Evolutionary conservation across 2,113 vertebrate species (phyloP).

Genomic region (Catharus fuscescens): DNA sequence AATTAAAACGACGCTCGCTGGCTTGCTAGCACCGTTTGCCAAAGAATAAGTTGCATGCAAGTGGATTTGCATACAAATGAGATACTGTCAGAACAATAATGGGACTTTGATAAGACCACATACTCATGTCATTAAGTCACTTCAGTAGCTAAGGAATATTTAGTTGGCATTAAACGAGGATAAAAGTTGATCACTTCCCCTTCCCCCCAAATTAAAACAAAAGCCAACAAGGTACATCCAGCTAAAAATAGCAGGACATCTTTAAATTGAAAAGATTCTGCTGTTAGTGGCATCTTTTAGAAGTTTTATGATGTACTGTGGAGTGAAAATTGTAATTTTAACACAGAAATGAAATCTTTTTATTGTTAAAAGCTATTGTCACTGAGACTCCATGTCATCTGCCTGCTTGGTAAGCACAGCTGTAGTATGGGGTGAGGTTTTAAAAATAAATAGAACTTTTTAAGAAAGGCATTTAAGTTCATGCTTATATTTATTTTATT

Average conservation of each 20-base stretch:
- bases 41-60: constrained; percentile 69
- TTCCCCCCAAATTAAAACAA: constrained; percentile 40
- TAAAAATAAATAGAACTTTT: background rate
- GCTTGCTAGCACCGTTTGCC: constrained; percentile 64
- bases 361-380: background rate
- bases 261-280: background rate
- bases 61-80: constrained; percentile 83
- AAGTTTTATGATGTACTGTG: background rate
- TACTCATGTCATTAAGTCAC: constrained; percentile 67
- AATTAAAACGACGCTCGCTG: constrained; percentile 64
- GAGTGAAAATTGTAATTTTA: background rate
- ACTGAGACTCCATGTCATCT: background rate
- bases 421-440: background rate
- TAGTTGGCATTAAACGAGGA: constrained; percentile 38
- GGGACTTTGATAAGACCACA: constrained; percentile 72
- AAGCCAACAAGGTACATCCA: background rate
- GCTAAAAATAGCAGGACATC: background rate
- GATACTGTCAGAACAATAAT: constrained; percentile 68
- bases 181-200: constrained; percentile 61
- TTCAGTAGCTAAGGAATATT: constrained; percentile 58
- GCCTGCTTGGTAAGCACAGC: background rate
- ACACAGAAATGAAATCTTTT: background rate
- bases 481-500: background rate
- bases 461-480: background rate
- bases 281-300: background rate